These are phyloP conservation scores for Calyptomena viridis DNA, from an alignment of 2,113 vertebrate species.

Conservation along the genomic window DNA sequence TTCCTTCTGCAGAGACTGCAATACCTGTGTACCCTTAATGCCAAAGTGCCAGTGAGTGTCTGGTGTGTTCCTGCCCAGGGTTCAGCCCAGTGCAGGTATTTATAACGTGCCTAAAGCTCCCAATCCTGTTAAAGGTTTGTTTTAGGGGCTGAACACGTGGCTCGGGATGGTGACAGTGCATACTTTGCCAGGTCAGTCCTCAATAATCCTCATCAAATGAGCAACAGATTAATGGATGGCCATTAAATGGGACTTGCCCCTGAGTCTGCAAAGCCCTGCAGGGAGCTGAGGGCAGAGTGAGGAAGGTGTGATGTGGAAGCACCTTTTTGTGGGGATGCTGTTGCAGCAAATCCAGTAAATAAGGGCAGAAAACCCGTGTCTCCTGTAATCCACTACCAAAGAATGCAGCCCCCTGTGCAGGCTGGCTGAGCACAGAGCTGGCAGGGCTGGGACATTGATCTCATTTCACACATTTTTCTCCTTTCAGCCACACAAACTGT, in stretches of 20 bases:
- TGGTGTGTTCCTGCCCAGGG: not conserved
- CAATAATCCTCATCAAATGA: not conserved
- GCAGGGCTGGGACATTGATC: not conserved
- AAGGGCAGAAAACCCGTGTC: not conserved
- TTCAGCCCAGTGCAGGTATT: not conserved
- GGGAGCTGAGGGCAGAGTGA: not conserved
- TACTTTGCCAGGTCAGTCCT: not conserved
- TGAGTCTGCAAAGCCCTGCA: not conserved
- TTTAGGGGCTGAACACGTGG: not conserved
- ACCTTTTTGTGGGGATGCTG: not conserved
- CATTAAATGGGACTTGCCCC: not conserved
- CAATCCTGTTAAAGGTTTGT: constrained; percentile 17
- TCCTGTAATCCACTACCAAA: not conserved
- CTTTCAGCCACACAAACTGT: not conserved
- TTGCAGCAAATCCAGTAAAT: not conserved
- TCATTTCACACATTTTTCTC: not conserved
- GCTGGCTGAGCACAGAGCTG: not conserved
- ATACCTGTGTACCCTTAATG: not conserved
- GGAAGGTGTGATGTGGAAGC: not conserved
- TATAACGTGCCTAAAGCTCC: not conserved
- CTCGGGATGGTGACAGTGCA: not conserved
- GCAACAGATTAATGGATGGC: not conserved
- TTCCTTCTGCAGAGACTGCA: not conserved
- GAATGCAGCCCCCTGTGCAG: not conserved
- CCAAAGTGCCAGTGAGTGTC: not conserved